Evolutionary conservation across 2,113 vertebrate species (phyloP), one percentile per base, ranked within the genome.

Genomic region (Hystrix brachyura): DNA sequence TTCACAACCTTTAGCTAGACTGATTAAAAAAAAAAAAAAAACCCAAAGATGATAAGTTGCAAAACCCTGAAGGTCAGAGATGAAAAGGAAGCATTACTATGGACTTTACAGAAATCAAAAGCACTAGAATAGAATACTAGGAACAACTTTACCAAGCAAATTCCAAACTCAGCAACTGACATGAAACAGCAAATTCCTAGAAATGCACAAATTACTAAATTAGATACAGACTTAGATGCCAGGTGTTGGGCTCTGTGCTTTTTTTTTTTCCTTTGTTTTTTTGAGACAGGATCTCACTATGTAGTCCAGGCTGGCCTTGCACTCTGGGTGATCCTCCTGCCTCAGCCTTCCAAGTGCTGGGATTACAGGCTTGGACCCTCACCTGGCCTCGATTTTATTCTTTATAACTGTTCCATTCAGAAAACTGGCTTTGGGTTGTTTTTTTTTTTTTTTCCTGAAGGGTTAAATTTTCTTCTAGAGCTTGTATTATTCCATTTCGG

Each of bases 151-250:
- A 5, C 1, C 13, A n/a, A n/a, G n/a, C 79, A 38, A 8, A 23
- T 29, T 53, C 46, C 60, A 2, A 0, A 6, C 55, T 4, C n/a
- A 38, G 38, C 7, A 9, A 55, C 25, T 7, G 18, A 23, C 1
- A 5, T 0, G 7, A 34, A 67, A 78, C 21, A 79, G 51, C 27
- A 1, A 0, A 34, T 53, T 69, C 85, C 69, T 84, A 76, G 85
- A 89, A 84, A 84, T 9, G 32, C 78, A 11, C 38, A 3, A 3
- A 9, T 23, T 7, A 32, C 43, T 3, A 9, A 1, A 15, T 13
- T 15, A 1, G n/a, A n/a, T 25, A 3, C 0, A 7, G n/a, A 23
- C 38, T 25, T 3, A 2, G 57, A 71, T 7, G 0, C 10, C 38
- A 29, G 25, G 46, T 51, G 46, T 51, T 7, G 3, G 14, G 74